Percentiles rank a stretch among this genome's conserved stretches.
Conservation (phyloP, 2,113 vertebrate genomes). For the Amphiprion ocellaris region DNA sequence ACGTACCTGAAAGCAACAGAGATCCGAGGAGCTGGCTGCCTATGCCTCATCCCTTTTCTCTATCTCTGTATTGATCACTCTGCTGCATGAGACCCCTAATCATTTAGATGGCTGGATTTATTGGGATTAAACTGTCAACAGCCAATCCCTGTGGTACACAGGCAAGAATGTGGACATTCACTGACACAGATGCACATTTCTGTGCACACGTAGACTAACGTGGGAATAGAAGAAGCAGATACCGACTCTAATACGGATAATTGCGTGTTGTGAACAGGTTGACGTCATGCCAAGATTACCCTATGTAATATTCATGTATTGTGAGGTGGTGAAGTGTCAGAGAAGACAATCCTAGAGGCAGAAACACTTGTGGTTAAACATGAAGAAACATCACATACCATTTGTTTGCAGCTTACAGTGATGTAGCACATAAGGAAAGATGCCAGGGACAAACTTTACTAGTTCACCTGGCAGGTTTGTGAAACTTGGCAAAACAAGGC, state of each 20-base stretch:
- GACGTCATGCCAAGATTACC: background rate
- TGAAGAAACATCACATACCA: background rate
- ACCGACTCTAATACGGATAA: background rate
- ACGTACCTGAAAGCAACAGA: conserved; percentile 17
- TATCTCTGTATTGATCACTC: conserved; percentile 63
- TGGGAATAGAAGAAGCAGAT: background rate
- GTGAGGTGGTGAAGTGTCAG: background rate
- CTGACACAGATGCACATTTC: background rate
- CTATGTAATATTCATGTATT: background rate
- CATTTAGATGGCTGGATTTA: conserved; percentile 67
- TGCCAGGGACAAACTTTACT: background rate
- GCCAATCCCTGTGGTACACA: conserved; percentile 21
- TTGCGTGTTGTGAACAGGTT: background rate
- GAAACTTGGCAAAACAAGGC: background rate
- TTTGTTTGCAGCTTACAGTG: background rate
- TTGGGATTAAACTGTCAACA: conserved; percentile 66
- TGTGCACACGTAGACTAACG: background rate
- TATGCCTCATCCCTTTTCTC: conserved; percentile 37
- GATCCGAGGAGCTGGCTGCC: conserved; percentile 38
- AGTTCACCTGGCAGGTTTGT: background rate
- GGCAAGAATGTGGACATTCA: conserved; percentile 14
- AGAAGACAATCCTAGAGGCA: background rate
- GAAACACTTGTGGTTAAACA: background rate
- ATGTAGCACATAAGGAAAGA: background rate
- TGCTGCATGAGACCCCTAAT: conserved; percentile 59